Conservation (phyloP, 2,888 invertebrate species). For the Perdita meconis region DNA sequence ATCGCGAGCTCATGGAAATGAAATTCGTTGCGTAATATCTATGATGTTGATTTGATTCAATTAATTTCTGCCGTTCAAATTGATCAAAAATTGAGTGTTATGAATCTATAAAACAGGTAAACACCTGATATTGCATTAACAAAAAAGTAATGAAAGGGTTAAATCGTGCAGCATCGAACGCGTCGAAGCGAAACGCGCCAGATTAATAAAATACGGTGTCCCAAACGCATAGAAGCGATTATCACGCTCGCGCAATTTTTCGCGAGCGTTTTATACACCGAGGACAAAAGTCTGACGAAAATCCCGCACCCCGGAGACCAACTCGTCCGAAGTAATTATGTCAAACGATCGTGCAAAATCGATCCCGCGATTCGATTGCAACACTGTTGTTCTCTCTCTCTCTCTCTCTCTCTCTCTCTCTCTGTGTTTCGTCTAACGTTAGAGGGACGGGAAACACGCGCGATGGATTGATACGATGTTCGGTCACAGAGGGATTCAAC, state of each 20-base stretch:
- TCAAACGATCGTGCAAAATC: conserved; percentile 14
- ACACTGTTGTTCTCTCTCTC: too few relatives aligned
- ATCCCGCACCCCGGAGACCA: neutral
- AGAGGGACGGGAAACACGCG: conserved; percentile 26
- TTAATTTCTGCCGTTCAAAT: too few relatives aligned
- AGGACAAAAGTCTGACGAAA: neutral
- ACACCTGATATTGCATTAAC: too few relatives aligned
- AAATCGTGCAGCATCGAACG: neutral
- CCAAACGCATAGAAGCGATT: neutral
- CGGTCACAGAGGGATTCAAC: neutral
- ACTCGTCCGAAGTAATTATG: conserved; percentile 21
- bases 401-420: too few relatives aligned
- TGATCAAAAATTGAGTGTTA: too few relatives aligned
- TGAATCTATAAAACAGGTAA: too few relatives aligned
- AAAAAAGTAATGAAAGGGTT: too few relatives aligned
- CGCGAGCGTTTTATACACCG: neutral
- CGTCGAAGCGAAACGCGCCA: neutral
- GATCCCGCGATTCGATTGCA: neutral
- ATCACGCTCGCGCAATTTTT: neutral
- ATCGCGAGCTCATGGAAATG: too few relatives aligned
- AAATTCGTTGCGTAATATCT: too few relatives aligned
- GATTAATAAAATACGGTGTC: too few relatives aligned
- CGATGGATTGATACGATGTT: neutral
- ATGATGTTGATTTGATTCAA: too few relatives aligned
- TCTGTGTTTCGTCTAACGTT: conserved; percentile 22